These are phyloP conservation scores for Andricus grossulariae DNA, from an alignment of 1,140 invertebrate genomes.

Conservation along the genomic window DNA sequence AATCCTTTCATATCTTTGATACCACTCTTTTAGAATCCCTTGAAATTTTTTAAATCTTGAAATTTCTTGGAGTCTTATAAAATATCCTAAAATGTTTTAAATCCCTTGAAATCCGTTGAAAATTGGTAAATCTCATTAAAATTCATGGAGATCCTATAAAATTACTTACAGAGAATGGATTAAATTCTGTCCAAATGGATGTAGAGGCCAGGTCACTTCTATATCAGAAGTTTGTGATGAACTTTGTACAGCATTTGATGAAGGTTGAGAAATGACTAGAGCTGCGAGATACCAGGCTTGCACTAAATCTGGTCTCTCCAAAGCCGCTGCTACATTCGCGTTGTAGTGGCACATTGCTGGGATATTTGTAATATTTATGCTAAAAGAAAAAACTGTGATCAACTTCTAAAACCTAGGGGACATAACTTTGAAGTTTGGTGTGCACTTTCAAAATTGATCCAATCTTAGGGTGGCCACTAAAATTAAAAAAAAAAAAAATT, in stretches of 20 bases:
- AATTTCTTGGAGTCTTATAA: too few species aligned
- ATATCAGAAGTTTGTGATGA: constrained; percentile 76
- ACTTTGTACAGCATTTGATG: constrained; percentile 63
- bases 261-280: constrained; percentile 79
- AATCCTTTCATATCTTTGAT: too few species aligned
- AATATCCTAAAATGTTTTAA: too few species aligned
- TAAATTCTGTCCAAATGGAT: constrained; percentile 91
- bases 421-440: too few species aligned
- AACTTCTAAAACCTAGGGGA: background rate
- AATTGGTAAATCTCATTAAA: background rate
- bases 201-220: constrained; percentile 83
- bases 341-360: constrained; percentile 88
- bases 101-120: too few species aligned
- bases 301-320: constrained; percentile 87
- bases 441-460: too few species aligned
- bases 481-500: too few species aligned
- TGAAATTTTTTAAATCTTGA: too few species aligned
- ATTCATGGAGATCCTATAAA: too few species aligned
- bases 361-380: constrained; percentile 78
- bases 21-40: too few species aligned
- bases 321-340: constrained; percentile 82
- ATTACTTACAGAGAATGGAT: constrained; percentile 88
- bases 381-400: constrained; percentile 60
- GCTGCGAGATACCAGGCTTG: constrained; percentile 91
- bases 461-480: too few species aligned